These are phyloP conservation scores for Hydractinia symbiolongicarpus DNA, from an alignment of 30 jellyfish, hydroid and myxozoan genomes.

Conservation along the genomic window DNA sequence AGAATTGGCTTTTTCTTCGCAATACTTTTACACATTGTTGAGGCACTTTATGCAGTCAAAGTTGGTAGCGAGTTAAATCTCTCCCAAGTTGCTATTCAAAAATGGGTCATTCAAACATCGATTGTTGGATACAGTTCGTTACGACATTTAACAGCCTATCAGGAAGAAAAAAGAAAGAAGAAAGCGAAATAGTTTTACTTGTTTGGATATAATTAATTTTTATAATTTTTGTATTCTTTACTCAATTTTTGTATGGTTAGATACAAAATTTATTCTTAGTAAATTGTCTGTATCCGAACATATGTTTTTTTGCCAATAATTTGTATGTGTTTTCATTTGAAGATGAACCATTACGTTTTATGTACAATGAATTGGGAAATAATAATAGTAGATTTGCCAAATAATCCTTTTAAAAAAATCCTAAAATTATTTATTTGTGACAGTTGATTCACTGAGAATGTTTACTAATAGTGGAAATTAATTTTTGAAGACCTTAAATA, in stretches of 20 bases:
- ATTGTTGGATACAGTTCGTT: slow-evolving; percentile 58
- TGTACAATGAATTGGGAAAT: too few species aligned
- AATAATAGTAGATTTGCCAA: too few species aligned
- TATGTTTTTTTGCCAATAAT: too few species aligned
- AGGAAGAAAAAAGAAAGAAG: slow-evolving; percentile 32
- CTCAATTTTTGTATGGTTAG: background rate
- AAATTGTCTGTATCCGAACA: too few species aligned
- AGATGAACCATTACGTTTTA: too few species aligned
- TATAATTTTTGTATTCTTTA: background rate
- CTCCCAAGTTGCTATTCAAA: slow-evolving; percentile 34
- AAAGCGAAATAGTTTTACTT: background rate
- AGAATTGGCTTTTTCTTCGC: slow-evolving; percentile 36
- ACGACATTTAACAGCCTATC: slow-evolving; percentile 43
- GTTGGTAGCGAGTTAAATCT: slow-evolving; percentile 35
- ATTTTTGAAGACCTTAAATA: too few species aligned
- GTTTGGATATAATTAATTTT: background rate
- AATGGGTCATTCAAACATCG: slow-evolving; percentile 67
- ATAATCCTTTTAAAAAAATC: too few species aligned
- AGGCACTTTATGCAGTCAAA: slow-evolving; percentile 17
- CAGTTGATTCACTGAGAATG: too few species aligned
- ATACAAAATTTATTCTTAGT: background rate
- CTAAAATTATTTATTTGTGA: too few species aligned
- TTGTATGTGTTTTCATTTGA: too few species aligned
- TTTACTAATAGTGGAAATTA: too few species aligned
- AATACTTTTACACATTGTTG: slow-evolving; percentile 23